Evolutionary conservation across 2,888 invertebrate genomes (phyloP).

Genomic region (Ceratothoa steindachneri): DNA sequence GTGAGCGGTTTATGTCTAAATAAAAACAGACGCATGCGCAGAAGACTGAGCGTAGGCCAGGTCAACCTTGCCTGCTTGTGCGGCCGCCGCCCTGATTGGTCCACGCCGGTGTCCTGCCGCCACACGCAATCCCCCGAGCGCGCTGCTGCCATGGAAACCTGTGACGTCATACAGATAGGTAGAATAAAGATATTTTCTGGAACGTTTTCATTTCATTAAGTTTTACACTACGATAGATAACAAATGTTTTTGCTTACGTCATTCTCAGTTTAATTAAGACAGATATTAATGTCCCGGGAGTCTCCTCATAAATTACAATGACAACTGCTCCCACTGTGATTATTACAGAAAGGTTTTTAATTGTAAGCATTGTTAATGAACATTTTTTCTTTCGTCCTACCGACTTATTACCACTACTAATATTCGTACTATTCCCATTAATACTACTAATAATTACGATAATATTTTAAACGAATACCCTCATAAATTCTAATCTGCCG

Average conservation of each 20-base stretch:
- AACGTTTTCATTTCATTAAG: neutral
- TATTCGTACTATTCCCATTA: too few species aligned
- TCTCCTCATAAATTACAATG: neutral
- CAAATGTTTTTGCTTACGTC: neutral
- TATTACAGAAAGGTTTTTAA: neutral
- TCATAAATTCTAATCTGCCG: neutral
- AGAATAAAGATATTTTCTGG: neutral
- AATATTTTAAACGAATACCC: neutral
- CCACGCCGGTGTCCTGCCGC: neutral
- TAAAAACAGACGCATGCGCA: neutral
- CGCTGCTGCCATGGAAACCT: neutral
- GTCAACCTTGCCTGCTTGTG: neutral
- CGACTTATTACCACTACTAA: neutral
- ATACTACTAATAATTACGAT: neutral
- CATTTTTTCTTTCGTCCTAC: neutral
- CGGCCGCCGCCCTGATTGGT: neutral
- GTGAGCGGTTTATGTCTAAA: neutral
- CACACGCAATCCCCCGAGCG: neutral
- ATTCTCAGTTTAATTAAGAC: neutral
- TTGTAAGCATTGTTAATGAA: neutral
- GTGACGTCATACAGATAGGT: neutral
- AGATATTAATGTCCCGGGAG: neutral
- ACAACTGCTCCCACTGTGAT: neutral
- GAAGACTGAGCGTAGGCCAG: neutral
- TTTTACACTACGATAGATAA: neutral